Percentiles rank a stretch among this genome's conserved stretches.
phyloP scores from a whole-genome alignment of 2,113 vertebrate species.

The Chascanopsetta lugubris region DNA sequence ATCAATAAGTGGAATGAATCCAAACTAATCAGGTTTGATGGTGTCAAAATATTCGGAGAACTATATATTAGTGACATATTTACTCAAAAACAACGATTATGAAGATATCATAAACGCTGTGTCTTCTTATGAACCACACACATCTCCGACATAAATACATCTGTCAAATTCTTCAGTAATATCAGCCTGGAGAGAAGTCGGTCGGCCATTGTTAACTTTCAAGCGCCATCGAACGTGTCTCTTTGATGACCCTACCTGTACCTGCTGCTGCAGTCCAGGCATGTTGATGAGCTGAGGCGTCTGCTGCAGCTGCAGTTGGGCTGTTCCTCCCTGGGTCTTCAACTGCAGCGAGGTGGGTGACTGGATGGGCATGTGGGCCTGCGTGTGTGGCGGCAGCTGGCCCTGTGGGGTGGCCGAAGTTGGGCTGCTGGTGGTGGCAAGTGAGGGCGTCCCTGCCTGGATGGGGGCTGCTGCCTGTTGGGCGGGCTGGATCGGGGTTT shows the following conservation, averaged over 20 bases:
- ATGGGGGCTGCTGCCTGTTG: slow-evolving; percentile 79
- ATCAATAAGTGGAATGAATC: too few species aligned
- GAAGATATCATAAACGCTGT: too few species aligned
- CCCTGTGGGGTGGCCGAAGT: slow-evolving; percentile 76
- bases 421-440: slow-evolving; percentile 68
- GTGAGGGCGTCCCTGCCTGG: slow-evolving; percentile 65
- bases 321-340: slow-evolving; percentile 77
- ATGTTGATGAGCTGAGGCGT: slow-evolving; percentile 85
- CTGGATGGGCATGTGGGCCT: slow-evolving; percentile 83
- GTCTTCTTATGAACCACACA: too few species aligned
- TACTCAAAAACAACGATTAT: too few species aligned
- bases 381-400: slow-evolving; percentile 83
- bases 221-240: background rate
- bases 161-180: background rate
- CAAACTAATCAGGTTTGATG: too few species aligned
- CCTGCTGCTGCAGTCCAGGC: slow-evolving; percentile 89
- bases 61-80: too few species aligned
- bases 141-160: too few species aligned
- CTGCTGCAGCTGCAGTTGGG: slow-evolving; percentile 86
- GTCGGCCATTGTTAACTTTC: background rate
- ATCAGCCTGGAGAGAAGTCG: background rate
- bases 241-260: slow-evolving; percentile 68
- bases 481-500: slow-evolving; percentile 74
- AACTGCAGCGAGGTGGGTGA: slow-evolving; percentile 78
- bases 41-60: too few species aligned